Evolutionary conservation across 2,888 invertebrate genomes (phyloP).

Genomic region (Heliconius hortense): DNA sequence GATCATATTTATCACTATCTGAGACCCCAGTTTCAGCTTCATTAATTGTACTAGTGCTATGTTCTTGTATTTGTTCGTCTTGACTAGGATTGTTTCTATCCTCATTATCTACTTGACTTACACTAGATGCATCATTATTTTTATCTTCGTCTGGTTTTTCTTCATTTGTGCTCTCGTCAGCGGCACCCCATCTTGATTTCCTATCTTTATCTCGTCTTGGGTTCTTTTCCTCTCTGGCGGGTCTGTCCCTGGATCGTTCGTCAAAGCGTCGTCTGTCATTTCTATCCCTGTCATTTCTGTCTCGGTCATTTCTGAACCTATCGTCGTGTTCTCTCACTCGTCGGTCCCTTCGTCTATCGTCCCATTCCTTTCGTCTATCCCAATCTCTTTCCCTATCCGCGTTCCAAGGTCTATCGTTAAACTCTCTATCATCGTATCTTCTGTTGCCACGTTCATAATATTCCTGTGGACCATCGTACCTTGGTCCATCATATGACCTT

Average conservation of each 20-base stretch:
- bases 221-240: slow-evolving; percentile 48
- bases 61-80: slow-evolving; percentile 31
- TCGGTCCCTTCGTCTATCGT: slow-evolving; percentile 60
- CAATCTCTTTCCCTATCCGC: slow-evolving; percentile 61
- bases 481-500: slow-evolving; percentile 56
- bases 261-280: slow-evolving; percentile 57
- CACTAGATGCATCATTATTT: slow-evolving; percentile 38
- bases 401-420: slow-evolving; percentile 66
- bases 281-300: slow-evolving; percentile 52
- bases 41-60: slow-evolving; percentile 31
- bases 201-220: slow-evolving; percentile 65
- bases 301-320: slow-evolving; percentile 47
- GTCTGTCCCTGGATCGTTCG: slow-evolving; percentile 46
- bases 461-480: slow-evolving; percentile 64
- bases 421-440: slow-evolving; percentile 71
- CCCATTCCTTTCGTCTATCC: slow-evolving; percentile 62
- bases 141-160: slow-evolving; percentile 17
- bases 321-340: slow-evolving; percentile 59
- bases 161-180: slow-evolving; percentile 52
- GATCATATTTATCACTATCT: slow-evolving; percentile 24
- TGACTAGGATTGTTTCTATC: slow-evolving; percentile 34
- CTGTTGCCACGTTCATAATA: slow-evolving; percentile 70
- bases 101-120: slow-evolving; percentile 30
- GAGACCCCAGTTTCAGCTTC: slow-evolving; percentile 20
- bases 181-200: slow-evolving; percentile 74